These are phyloP conservation scores for Trichosurus vulpecula DNA, from an alignment of 2,797 vertebrate species.

Conservation along the genomic window DNA sequence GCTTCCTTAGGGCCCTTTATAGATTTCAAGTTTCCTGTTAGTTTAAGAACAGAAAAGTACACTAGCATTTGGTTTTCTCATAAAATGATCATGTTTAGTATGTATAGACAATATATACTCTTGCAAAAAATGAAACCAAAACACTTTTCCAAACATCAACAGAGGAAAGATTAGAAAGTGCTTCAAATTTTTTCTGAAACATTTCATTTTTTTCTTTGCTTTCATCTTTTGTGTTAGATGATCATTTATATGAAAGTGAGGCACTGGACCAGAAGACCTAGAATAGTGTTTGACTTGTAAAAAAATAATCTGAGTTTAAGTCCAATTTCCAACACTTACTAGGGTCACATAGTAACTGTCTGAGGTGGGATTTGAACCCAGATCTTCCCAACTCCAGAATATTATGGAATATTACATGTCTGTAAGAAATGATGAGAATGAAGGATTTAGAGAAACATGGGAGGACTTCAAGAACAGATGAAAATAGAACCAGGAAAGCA, in stretches of 20 bases:
- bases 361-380: not conserved
- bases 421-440: not conserved
- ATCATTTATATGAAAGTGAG: not conserved
- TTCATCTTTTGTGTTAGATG: slow-evolving; percentile 25
- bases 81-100: not conserved
- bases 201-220: not conserved
- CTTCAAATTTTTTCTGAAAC: not conserved
- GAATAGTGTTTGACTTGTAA: not conserved
- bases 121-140: not conserved
- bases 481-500: not conserved
- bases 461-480: not conserved
- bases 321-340: not conserved
- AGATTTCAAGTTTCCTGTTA: not conserved
- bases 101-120: not conserved
- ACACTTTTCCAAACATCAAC: not conserved
- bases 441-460: not conserved
- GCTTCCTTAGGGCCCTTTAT: not conserved
- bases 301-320: not conserved
- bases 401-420: not conserved
- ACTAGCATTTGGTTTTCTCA: not conserved
- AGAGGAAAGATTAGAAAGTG: not conserved
- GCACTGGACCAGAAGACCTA: slow-evolving; percentile 13
- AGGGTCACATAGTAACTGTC: not conserved
- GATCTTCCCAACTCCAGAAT: not conserved
- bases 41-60: not conserved